A percentile compares a stretch with the other conserved stretches of the same genome.
Conservation (phyloP, 2,113 vertebrate species). For the Hipposideros armiger region DNA sequence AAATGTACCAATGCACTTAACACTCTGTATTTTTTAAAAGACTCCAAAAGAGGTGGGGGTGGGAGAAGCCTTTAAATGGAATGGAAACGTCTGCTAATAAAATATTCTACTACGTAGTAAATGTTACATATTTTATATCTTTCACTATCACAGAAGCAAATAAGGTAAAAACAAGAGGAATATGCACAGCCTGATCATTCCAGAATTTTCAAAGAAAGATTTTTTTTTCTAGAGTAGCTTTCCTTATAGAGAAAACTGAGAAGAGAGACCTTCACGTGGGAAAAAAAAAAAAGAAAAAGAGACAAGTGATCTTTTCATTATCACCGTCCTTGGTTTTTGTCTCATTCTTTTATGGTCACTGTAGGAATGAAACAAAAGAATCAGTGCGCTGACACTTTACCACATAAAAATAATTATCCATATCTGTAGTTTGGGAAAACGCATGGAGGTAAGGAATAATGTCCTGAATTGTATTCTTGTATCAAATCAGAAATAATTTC, state of each 20-base stretch:
- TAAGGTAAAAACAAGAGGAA: neutral
- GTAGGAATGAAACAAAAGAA: neutral
- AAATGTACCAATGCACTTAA: neutral
- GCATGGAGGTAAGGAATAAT: neutral
- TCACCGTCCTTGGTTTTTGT: neutral
- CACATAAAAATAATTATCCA: neutral
- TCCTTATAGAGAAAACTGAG: neutral
- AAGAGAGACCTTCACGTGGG: neutral
- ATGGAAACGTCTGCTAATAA: neutral
- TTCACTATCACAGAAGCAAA: neutral
- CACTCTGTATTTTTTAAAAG: neutral
- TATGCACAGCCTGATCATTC: neutral
- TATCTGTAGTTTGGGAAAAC: neutral
- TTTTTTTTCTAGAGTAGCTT: neutral
- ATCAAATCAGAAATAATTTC: neutral
- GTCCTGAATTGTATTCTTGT: neutral
- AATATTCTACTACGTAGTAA: neutral
- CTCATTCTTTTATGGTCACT: neutral
- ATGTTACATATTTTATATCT: neutral
- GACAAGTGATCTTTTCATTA: neutral
- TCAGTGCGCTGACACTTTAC: neutral
- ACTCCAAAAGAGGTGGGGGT: neutral
- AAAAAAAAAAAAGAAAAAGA: conserved; percentile 30
- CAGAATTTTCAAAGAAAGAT: neutral
- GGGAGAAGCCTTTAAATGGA: conserved; percentile 9